Evolutionary conservation across 2,113 vertebrate species (phyloP).

Genomic region (Antennarius striatus): DNA sequence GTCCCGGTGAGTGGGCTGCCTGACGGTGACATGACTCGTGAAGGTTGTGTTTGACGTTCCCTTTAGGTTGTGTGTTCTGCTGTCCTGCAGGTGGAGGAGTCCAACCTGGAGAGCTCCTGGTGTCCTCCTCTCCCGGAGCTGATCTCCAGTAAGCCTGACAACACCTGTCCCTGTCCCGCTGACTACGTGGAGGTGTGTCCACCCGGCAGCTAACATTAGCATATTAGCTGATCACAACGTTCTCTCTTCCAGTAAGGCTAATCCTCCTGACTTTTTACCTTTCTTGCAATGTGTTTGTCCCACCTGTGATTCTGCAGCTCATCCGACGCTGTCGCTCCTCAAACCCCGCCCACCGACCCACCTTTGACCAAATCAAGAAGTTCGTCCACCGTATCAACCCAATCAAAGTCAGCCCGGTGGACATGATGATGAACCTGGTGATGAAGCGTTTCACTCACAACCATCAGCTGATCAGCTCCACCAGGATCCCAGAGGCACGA

Average conservation of each 20-base stretch:
- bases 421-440: slow-evolving; percentile 90
- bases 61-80: no score
- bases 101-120: slow-evolving; percentile 74
- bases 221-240: no score
- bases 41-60: no score
- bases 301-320: slow-evolving; percentile 67
- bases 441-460: neutral
- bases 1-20: slow-evolving; percentile 76
- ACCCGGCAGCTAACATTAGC: no score
- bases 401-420: slow-evolving; percentile 86
- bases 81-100: slow-evolving; percentile 73
- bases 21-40: neutral
- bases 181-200: slow-evolving; percentile 81
- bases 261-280: no score
- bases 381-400: slow-evolving; percentile 86
- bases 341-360: slow-evolving; percentile 82
- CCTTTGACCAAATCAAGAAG: slow-evolving; percentile 87
- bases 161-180: slow-evolving; percentile 80
- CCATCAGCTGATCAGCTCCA: neutral
- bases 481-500: no score
- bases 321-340: slow-evolving; percentile 82
- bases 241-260: no score
- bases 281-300: neutral
- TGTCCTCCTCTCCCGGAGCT: slow-evolving; percentile 82
- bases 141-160: slow-evolving; percentile 82